phyloP scores from a whole-genome alignment of 2,888 invertebrate genomes.

The Euproctis similis region DNA sequence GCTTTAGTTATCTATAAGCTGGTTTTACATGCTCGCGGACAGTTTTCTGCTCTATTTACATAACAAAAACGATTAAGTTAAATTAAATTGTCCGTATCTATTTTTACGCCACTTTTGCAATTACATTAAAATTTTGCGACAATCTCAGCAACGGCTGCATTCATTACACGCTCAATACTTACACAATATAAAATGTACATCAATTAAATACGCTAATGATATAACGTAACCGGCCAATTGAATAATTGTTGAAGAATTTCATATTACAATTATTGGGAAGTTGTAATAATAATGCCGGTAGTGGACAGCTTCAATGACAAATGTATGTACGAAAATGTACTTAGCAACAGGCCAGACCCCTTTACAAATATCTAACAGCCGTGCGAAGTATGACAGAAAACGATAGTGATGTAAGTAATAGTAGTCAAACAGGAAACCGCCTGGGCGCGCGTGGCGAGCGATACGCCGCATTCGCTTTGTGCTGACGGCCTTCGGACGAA shows the following conservation, averaged over 20 bases:
- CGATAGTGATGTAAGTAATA: slow-evolving; percentile 75
- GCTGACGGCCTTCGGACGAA: slow-evolving; percentile 62
- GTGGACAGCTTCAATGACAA: slow-evolving; percentile 56
- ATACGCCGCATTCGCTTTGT: slow-evolving; percentile 60
- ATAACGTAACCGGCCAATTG: slow-evolving; percentile 35
- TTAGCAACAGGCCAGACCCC: slow-evolving; percentile 68
- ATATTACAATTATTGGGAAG: slow-evolving; percentile 49
- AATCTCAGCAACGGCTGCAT: slow-evolving; percentile 21
- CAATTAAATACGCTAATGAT: slow-evolving; percentile 35
- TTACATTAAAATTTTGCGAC: slow-evolving; percentile 34
- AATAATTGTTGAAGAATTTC: slow-evolving; percentile 54
- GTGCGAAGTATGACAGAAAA: slow-evolving; percentile 66
- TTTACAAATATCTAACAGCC: slow-evolving; percentile 66
- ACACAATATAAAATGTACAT: slow-evolving; percentile 34
- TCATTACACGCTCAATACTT: slow-evolving; percentile 39
- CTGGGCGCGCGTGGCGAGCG: slow-evolving; percentile 66
- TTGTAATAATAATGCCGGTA: slow-evolving; percentile 57
- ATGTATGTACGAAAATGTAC: slow-evolving; percentile 45
- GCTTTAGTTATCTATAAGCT: slow-evolving; percentile 54
- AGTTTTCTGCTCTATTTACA: slow-evolving; percentile 64
- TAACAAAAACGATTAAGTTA: slow-evolving; percentile 52
- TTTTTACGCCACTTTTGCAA: slow-evolving; percentile 39
- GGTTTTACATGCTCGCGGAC: slow-evolving; percentile 46
- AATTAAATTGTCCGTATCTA: slow-evolving; percentile 56
- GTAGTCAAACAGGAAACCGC: slow-evolving; percentile 74